Evolutionary conservation across 92 coral and sea anemone species (phyloP).

Genomic region (Chrysogorgia sp.): DNA sequence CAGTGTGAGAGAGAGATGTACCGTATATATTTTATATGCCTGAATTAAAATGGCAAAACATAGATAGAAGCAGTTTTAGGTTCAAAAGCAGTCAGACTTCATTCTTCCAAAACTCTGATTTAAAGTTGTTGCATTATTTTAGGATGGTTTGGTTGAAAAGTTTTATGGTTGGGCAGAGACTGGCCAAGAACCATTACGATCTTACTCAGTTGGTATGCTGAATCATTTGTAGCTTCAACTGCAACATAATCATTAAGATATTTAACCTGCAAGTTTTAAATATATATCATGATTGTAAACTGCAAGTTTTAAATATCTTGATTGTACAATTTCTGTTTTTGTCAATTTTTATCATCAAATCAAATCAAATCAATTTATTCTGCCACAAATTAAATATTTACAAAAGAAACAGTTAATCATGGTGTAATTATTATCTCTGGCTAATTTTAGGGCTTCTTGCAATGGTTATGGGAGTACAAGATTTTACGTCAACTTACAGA

Average conservation of each 20-base stretch:
- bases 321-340: background rate
- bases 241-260: too few species aligned
- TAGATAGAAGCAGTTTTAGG: too few species aligned
- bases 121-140: constrained; percentile 1
- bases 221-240: too few species aligned
- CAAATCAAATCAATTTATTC: background rate
- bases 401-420: too few species aligned
- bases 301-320: background rate
- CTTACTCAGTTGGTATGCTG: constrained; percentile 84
- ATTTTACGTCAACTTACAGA: constrained; percentile 80
- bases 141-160: constrained; percentile 81
- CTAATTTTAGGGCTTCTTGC: constrained; percentile 76
- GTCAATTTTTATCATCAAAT: background rate
- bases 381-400: too few species aligned
- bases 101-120: too few species aligned
- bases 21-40: too few species aligned
- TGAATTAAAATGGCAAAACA: too few species aligned
- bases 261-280: too few species aligned
- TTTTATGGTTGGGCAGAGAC: constrained; percentile 87
- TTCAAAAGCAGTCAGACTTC: too few species aligned
- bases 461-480: constrained; percentile 95
- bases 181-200: constrained; percentile 79
- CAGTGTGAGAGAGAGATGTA: too few species aligned
- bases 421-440: background rate
- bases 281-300: too few species aligned